These are phyloP conservation scores for Dicyrtoma fusca DNA, from an alignment of 2,888 invertebrate genomes.

Conservation along the genomic window DNA sequence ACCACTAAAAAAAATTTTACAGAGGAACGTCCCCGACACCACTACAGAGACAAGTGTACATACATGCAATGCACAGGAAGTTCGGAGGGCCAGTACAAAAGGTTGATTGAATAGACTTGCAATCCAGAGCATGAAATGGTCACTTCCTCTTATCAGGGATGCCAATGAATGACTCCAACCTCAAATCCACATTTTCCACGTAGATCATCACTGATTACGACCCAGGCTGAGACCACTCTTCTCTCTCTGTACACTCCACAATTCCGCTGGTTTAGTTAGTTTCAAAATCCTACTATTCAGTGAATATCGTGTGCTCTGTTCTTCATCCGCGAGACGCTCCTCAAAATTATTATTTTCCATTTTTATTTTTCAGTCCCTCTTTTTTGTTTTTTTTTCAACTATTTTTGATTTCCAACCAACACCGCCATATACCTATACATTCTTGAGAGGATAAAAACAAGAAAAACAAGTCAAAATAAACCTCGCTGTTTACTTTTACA, in stretches of 20 bases:
- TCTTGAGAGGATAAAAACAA: no score
- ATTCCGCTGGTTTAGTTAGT: background rate
- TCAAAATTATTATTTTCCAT: background rate
- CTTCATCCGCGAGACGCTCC: constrained; percentile 3
- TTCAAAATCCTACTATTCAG: constrained; percentile 18
- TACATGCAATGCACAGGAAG: constrained; percentile 47
- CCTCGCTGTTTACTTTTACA: no score
- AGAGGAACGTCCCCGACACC: background rate
- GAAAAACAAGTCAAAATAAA: no score
- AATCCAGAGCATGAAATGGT: constrained; percentile 57
- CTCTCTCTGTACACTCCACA: background rate
- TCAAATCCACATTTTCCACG: constrained; percentile 41
- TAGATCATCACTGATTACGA: constrained; percentile 42
- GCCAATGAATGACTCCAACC: constrained; percentile 40
- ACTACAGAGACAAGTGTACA: constrained; percentile 2
- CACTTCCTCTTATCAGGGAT: constrained; percentile 53
- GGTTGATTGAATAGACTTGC: constrained; percentile 41
- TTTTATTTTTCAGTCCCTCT: no score
- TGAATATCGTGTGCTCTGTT: constrained; percentile 21
- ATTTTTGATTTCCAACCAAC: background rate
- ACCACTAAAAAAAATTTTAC: background rate
- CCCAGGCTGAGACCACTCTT: constrained; percentile 13
- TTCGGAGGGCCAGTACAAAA: constrained; percentile 43
- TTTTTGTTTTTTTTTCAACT: background rate
- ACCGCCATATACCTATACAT: no score